Evolutionary conservation across 2,888 invertebrate species (phyloP), one percentile per base, ranked within the genome.

Genomic region (Galeopsomyia nigrocyanea): DNA sequence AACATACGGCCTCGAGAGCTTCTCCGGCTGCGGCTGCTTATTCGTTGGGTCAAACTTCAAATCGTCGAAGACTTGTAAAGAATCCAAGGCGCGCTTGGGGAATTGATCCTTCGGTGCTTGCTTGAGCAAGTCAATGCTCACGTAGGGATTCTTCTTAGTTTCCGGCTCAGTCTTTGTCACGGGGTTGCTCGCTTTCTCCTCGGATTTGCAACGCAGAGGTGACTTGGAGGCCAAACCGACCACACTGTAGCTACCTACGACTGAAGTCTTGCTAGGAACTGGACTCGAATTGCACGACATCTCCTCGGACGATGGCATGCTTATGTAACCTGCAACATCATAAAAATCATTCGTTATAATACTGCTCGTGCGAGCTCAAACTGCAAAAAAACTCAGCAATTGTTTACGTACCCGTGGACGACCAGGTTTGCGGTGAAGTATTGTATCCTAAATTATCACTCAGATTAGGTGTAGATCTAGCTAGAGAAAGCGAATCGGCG

Each of bases 401-500:
- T 2, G 6, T 19, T 47, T 63, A 69, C 39, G 14, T 55, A 79
- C 79, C 78, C 22, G 79, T 76, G 6, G 79, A 79, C 9, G 78
- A 77, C 75, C 78, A 77, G 14, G 77, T 77, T 60, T 85, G 84
- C n/a, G 82, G 84, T 10, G 84, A 84, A 0, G 81, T 75, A 22
- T 82, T 77, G 16, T 79, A 83, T 1, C 82, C 80, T 0, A 81
- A 77, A 14, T 71, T 75, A 14, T 86, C 86, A 0, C 83, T 83
- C 26, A 86, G 77, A 75, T 86, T 87, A 2, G 86, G 85, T 13
- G 86, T 84, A 14, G 86, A 86, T 16, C 84, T 81, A 5, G 85
- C 82, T n/a, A 84, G 72, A 0, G 86, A 84, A 1, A 82, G 74
- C 0, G 80, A 77, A n/a, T 86, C 86, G 16, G 79, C 78, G 3